Evolutionary conservation across 2,113 vertebrate species (phyloP).

Genomic region (Lampris megalopsis): DNA sequence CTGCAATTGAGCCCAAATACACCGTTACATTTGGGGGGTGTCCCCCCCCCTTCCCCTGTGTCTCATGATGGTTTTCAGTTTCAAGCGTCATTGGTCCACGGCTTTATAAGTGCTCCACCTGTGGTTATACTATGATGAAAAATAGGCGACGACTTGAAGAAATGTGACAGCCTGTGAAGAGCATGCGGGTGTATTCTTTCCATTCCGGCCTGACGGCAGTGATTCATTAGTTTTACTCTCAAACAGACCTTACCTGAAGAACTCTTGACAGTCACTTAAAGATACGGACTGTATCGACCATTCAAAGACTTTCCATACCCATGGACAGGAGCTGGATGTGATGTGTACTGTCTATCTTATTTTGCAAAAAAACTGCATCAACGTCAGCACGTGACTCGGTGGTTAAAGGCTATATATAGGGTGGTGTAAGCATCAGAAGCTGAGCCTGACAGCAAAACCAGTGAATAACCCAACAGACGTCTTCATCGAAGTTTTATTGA

Average conservation of each 20-base stretch:
- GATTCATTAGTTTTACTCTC: background rate
- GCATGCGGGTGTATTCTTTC: slow-evolving; percentile 49
- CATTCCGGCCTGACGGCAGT: slow-evolving; percentile 7
- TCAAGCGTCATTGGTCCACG: slow-evolving; percentile 43
- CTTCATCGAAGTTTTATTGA: too few species aligned
- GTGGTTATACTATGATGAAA: slow-evolving; percentile 29
- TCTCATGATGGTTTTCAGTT: slow-evolving; percentile 45
- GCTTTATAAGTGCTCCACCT: slow-evolving; percentile 46
- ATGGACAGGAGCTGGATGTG: too few species aligned
- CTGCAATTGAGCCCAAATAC: too few species aligned
- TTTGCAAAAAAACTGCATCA: background rate
- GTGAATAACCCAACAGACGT: too few species aligned
- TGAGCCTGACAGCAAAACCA: slow-evolving; percentile 7
- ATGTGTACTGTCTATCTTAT: too few species aligned
- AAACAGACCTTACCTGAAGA: slow-evolving; percentile 18
- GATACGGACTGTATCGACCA: background rate
- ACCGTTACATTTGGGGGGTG: too few species aligned
- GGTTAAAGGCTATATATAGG: slow-evolving; percentile 59
- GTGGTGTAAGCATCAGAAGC: slow-evolving; percentile 43
- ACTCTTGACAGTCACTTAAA: too few species aligned
- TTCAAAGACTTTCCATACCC: background rate
- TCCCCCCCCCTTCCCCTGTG: too few species aligned
- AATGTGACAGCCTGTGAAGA: slow-evolving; percentile 33
- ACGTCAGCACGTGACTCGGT: slow-evolving; percentile 55
- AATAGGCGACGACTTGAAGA: slow-evolving; percentile 17